phyloP scores from a whole-genome alignment of 2,888 invertebrate species.

The Pocota personata region DNA sequence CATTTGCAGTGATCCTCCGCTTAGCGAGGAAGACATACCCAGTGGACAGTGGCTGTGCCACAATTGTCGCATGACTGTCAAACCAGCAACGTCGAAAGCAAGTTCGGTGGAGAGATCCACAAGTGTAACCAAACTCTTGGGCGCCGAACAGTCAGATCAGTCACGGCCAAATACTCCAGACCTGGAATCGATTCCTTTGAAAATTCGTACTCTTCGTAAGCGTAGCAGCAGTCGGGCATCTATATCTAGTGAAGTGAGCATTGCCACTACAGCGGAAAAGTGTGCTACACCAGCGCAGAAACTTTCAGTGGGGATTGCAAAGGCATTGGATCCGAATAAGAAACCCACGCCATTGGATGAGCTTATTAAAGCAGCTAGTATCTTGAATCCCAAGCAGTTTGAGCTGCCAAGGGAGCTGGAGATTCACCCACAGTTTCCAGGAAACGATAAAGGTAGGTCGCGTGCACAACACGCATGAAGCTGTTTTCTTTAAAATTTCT shows the following conservation, averaged over 20 bases:
- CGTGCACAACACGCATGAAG: neutral
- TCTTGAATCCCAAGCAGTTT: slow-evolving; percentile 95
- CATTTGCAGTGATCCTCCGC: slow-evolving; percentile 92
- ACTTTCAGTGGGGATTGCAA: slow-evolving; percentile 79
- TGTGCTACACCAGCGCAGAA: slow-evolving; percentile 76
- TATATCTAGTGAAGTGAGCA: slow-evolving; percentile 79
- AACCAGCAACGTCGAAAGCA: slow-evolving; percentile 82
- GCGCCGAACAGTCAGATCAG: slow-evolving; percentile 80
- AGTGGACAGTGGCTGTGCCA: slow-evolving; percentile 96
- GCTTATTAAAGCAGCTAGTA: slow-evolving; percentile 91
- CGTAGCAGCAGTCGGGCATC: slow-evolving; percentile 80
- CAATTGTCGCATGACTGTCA: slow-evolving; percentile 86
- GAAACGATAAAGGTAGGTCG: slow-evolving; percentile 88
- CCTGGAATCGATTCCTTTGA: slow-evolving; percentile 80
- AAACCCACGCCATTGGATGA: slow-evolving; percentile 88
- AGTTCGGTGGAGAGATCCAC: slow-evolving; percentile 82
- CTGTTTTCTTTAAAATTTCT: neutral
- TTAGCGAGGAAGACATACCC: slow-evolving; percentile 95
- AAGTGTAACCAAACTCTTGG: slow-evolving; percentile 56
- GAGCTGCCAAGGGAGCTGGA: slow-evolving; percentile 92
- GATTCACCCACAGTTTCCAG: slow-evolving; percentile 90
- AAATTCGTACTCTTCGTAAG: slow-evolving; percentile 82
- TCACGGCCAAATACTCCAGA: slow-evolving; percentile 80
- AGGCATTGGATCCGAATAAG: slow-evolving; percentile 80
- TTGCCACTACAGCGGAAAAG: slow-evolving; percentile 77